Evolutionary conservation across 2,888 invertebrate species (phyloP), one percentile per base, ranked within the genome.

Genomic region (Tiliacea aurago): DNA sequence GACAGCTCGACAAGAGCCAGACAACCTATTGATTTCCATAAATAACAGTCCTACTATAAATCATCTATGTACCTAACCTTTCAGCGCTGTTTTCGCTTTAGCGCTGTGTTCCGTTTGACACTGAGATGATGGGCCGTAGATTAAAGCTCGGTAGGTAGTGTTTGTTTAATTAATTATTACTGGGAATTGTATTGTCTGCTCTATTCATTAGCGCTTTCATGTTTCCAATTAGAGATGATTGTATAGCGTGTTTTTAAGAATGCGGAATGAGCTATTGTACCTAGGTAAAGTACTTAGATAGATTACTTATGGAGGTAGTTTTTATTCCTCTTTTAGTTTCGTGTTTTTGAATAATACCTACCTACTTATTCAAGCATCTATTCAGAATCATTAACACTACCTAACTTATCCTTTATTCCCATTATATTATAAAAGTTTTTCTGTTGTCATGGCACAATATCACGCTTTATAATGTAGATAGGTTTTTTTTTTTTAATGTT

Each of bases 1-100:
- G 85, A 83, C 85, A 81, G 72, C 23, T 47, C 64, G 76, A 72
- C 70, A 73, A 64, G 67, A 72, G 64, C 64, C 73, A 70, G 66
- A 62, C 63, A 69, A 55, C 68, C 66, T 91, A 92, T 92, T 90
- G 91, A 92, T 92, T 92, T 91, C 86, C 85, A 90, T 90, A 92
- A 91, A 91, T 28, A 90, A 83, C 83, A 37, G 75, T 78, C 81
- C 7, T 9, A 37, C 53, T 76, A 88, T 90, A 90, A 90, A 92
- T 92, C 90, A 90, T 88, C n/a, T n/a, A n/a, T n/a, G 83, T 70
- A 76, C 63, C 53, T 73, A 71, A 74, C 70, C 78, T 69, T 81
- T 73, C 76, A 82, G 84, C 83, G 81, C 79, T 76, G 28, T 63
- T 74, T 55, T 53, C 58, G 80, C 56, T 78, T 18, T 28, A 78